Base-by-base conservation (phyloP, 2,888 invertebrate species). In the Sesia bembeciformis region DNA sequence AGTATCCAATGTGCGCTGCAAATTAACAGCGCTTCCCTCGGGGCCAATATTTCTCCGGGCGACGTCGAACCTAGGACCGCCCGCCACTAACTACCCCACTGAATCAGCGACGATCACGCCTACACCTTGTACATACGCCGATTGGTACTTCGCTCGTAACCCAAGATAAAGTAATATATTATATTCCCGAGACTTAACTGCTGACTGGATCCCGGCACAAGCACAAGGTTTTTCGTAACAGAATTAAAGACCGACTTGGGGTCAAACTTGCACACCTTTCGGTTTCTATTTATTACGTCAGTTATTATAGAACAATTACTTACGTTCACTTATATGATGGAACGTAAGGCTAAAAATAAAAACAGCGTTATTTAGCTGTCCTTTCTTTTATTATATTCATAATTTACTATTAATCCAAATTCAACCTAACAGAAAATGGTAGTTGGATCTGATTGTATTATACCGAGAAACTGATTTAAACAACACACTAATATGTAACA, bases 61-160 rank as follows among this genome's bases (percentile, higher is more conserved):
- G 82, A 84, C 83, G 85, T 81, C 78, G 83, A 82, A 84, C 81
- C 84, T 77, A 75, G 82, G 78, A 81, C 81, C 84, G 84, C 84
- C 87, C 82, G 84, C 84, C 81, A 78, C 81, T 84, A 85, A 86
- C 85, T 85, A 81, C 85, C 84, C 83, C 84, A 86, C 85, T 88
- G 88, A 87, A 87, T 88, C 88, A 88, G 87, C 86, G 76, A 75
- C 81, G 84, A 87, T 83, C 87, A 87, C 88, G 88, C 88, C 88
- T 88, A 86, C 88, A 84, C 76, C 87, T 84, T 88, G 88, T 88
- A 82, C 81, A 76, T 80, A 82, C 82, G 77, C 75, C 85, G 86
- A 88, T 88, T 88, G 87, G 77, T 81, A 84, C 81, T 77, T 60
- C 70, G 72, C 76, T 76, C 78, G 72, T 77, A 78, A 81, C 81